A percentile compares a stretch with the other conserved stretches of the same genome.
These are phyloP conservation scores for Blennius ocellaris DNA, from an alignment of 2,113 vertebrate species.

Conservation along the genomic window DNA sequence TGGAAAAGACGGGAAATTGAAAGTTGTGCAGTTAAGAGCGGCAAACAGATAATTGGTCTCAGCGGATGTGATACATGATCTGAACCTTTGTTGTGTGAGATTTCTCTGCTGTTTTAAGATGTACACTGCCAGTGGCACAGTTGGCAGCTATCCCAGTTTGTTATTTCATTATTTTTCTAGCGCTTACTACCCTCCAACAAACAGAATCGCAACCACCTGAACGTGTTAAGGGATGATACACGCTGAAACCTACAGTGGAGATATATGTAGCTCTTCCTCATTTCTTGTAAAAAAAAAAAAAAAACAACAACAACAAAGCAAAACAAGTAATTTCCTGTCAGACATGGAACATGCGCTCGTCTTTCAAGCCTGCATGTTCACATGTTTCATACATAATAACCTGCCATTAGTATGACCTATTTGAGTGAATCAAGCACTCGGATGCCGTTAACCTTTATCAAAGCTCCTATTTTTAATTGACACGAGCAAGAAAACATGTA, in stretches of 20 bases:
- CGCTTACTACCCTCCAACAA: constrained; percentile 14
- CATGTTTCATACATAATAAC: not conserved
- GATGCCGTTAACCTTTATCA: not conserved
- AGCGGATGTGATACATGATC: constrained; percentile 62
- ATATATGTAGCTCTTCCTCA: not conserved
- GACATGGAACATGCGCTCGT: not conserved
- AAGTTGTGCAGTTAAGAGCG: constrained; percentile 36
- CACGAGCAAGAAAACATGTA: constrained; percentile 2
- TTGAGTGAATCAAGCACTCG: not conserved
- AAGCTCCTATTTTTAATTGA: not conserved
- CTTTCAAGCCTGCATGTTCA: not conserved
- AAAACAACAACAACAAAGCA: not conserved
- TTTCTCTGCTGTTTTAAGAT: constrained; percentile 60
- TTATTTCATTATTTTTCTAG: constrained; percentile 14
- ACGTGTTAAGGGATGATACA: too few relatives aligned
- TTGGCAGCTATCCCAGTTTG: constrained; percentile 57
- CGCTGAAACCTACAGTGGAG: too few relatives aligned
- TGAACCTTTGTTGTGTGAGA: constrained; percentile 65
- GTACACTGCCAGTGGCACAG: constrained; percentile 39
- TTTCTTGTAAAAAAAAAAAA: not conserved
- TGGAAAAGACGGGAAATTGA: constrained; percentile 52
- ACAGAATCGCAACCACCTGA: not conserved
- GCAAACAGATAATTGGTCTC: constrained; percentile 75
- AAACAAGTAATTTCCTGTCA: not conserved
- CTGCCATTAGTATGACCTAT: constrained; percentile 9